Conservation (phyloP, 2,113 vertebrate species). For the Athene cunicularia region DNA sequence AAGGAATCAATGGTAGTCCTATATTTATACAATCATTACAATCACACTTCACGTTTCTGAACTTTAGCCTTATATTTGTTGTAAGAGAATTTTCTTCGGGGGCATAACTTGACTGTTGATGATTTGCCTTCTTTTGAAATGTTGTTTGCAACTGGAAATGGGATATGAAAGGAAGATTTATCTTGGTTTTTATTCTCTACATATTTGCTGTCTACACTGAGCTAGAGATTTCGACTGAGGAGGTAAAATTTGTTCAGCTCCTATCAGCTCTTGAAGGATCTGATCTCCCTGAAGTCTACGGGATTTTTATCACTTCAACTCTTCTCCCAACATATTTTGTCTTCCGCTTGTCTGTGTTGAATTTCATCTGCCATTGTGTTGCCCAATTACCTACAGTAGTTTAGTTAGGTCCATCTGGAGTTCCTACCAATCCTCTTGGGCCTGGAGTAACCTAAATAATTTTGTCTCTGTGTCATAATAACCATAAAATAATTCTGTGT, state of each 20-base stretch:
- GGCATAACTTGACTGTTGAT: background rate
- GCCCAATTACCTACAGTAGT: constrained; percentile 16
- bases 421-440: constrained; percentile 26
- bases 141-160: background rate
- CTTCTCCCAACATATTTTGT: constrained; percentile 31
- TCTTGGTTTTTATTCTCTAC: background rate
- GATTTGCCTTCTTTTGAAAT: background rate
- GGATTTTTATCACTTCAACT: constrained; percentile 11
- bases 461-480: constrained; percentile 45
- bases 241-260: background rate
- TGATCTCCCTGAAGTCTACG: background rate
- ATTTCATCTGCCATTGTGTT: constrained; percentile 53
- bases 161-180: background rate
- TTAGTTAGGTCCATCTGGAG: constrained; percentile 21
- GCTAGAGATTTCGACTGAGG: background rate
- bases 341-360: background rate
- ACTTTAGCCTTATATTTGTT: background rate
- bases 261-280: background rate
- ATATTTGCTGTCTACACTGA: background rate
- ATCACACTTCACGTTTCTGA: background rate
- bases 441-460: background rate
- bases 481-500: constrained; percentile 63
- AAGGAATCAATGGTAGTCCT: background rate
- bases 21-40: background rate
- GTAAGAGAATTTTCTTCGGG: background rate